Evolutionary conservation across 1,140 invertebrate species (phyloP).

Genomic region (Gyrodactylus bullatarudis): DNA sequence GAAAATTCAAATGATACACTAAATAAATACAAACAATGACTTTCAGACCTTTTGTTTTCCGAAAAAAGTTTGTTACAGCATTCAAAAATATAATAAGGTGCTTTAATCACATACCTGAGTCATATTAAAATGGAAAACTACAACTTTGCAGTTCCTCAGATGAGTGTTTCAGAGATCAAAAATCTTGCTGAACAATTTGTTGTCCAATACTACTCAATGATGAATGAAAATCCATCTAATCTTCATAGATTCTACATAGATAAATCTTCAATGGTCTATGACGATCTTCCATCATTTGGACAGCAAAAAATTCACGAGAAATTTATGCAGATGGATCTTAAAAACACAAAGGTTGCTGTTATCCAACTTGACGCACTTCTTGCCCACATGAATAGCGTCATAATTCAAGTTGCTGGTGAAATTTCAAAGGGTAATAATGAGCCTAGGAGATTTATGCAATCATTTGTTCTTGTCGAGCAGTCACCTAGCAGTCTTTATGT

Average conservation of each 20-base stretch:
- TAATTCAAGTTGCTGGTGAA: constrained; percentile 47
- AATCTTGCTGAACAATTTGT: constrained; percentile 7
- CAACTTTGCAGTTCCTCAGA: not conserved
- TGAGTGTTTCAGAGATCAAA: not conserved
- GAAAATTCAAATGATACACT: not conserved
- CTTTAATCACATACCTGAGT: no score
- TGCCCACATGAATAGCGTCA: not conserved
- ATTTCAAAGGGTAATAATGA: constrained; percentile 70
- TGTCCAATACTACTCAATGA: constrained; percentile 7
- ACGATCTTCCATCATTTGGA: not conserved
- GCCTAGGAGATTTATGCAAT: constrained; percentile 81
- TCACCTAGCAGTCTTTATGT: constrained; percentile 84
- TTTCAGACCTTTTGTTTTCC: not conserved
- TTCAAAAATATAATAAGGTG: not conserved
- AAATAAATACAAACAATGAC: not conserved
- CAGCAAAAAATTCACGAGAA: constrained; percentile 3
- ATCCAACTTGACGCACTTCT: not conserved
- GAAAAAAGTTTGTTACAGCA: not conserved
- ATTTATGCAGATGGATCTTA: not conserved
- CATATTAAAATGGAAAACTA: not conserved
- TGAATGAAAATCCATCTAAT: constrained; percentile 5
- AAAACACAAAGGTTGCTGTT: not conserved
- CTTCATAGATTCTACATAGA: constrained; percentile 6
- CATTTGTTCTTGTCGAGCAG: constrained; percentile 68
- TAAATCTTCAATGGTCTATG: not conserved